Conservation (phyloP, 2,113 vertebrate genomes). For the Ceuthmochares aereus region DNA sequence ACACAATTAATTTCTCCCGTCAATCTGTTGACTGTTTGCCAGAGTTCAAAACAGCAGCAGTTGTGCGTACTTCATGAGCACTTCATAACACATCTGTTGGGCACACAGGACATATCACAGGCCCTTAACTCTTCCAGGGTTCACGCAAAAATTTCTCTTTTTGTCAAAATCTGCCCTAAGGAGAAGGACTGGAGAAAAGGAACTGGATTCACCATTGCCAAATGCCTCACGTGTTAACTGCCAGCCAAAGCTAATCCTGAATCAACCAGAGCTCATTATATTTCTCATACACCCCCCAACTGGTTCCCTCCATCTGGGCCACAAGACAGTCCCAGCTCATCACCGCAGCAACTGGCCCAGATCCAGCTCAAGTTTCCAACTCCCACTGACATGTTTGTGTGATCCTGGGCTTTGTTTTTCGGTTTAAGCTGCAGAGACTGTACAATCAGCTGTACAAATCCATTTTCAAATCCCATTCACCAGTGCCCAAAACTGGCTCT, state of each 20-base stretch:
- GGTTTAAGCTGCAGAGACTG: background rate
- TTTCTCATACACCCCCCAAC: background rate
- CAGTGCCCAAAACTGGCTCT: slow-evolving; percentile 23
- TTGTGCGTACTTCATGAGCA: background rate
- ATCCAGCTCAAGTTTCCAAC: background rate
- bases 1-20: slow-evolving; percentile 48
- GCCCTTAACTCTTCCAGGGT: background rate
- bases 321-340: background rate
- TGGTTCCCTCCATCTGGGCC: background rate
- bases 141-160: background rate
- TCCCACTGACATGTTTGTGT: background rate
- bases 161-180: background rate
- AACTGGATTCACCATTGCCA: background rate
- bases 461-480: background rate
- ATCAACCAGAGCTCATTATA: background rate
- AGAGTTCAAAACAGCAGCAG: slow-evolving; percentile 53
- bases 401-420: background rate
- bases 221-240: background rate
- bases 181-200: background rate
- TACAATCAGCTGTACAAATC: background rate
- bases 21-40: slow-evolving; percentile 49
- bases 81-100: slow-evolving; percentile 48
- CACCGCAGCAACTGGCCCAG: background rate
- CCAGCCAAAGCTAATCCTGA: background rate
- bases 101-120: background rate